Evolutionary conservation across 2,888 invertebrate genomes (phyloP).

Genomic region (Drosophila pegasa): DNA sequence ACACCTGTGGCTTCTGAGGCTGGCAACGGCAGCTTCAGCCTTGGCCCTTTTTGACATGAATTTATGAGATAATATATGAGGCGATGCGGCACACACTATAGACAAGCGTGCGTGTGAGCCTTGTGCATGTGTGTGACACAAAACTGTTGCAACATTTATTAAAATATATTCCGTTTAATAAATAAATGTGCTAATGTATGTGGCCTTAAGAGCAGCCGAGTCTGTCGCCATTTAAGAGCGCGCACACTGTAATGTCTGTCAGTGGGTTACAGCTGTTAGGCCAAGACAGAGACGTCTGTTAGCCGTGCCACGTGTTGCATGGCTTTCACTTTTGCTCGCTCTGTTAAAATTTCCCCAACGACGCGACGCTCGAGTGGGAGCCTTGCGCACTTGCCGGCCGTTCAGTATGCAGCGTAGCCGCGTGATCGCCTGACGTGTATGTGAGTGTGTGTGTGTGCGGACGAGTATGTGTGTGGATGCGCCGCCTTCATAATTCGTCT

Average conservation of each 20-base stretch:
- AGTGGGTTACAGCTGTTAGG: conserved; percentile 10
- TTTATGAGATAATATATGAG: conserved; percentile 55
- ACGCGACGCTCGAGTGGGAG: conserved; percentile 4
- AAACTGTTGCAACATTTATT: conserved; percentile 60
- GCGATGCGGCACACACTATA: neutral
- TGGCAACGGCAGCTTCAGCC: conserved; percentile 50
- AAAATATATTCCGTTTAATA: conserved; percentile 58
- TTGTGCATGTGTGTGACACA: conserved; percentile 31
- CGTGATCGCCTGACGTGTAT: conserved; percentile 48
- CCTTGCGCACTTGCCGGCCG: conserved; percentile 11
- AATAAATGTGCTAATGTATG: conserved; percentile 51
- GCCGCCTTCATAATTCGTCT: neutral
- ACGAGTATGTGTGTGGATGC: neutral
- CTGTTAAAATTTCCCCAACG: conserved; percentile 68
- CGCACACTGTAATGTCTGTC: conserved; percentile 8
- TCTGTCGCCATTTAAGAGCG: conserved; percentile 50
- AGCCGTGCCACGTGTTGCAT: conserved; percentile 62
- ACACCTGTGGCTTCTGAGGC: conserved; percentile 74
- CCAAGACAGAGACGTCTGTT: neutral
- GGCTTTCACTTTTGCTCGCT: conserved; percentile 35
- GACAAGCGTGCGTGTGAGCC: neutral
- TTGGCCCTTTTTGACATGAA: conserved; percentile 69
- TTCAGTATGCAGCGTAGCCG: conserved; percentile 38
- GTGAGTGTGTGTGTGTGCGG: conserved; percentile 13
- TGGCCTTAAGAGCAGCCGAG: conserved; percentile 15